Evolutionary conservation across 2,797 vertebrate species (phyloP), one percentile per base, ranked within the genome.

Genomic region (Margarornis squamiger): DNA sequence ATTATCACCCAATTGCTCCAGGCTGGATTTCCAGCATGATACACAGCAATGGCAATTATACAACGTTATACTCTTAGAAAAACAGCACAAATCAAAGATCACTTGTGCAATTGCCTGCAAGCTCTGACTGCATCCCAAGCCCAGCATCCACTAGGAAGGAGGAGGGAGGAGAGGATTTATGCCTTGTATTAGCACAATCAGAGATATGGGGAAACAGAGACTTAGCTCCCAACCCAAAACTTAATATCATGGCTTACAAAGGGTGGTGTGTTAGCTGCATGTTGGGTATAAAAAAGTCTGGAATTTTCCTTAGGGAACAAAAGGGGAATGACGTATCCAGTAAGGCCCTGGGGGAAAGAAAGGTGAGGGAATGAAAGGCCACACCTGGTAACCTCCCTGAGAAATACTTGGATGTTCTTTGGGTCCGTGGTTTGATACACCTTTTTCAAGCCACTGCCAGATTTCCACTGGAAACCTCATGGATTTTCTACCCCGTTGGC

Each of bases 11-110:
- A 43, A 1, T 83, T 88, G 45, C 76, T 90, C 18, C 45, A 72
- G 91, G 75, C 83, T 84, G 58, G 29, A 21, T 80, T 93, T 96
- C 61, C 59, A 75, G 49, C 45, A n/a, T 18, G 34, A 39, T 82
- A 21, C 7, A 54, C 12, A 82, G 62, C 81, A 93, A 54, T 46
- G 21, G 43, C 72, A 95, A 62, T 89, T 86, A 59, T 59, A 63
- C 36, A 61, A 48, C 4, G 6, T 77, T 59, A 36, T 54, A 18
- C 27, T 29, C 36, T 39, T 67, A 51, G 48, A 71, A 70, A 90
- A 71, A 22, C 14, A 88, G 15, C 21, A 49, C 61, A 73, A 63
- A 79, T 58, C 63, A 74, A 79, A 80, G 76, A 77, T 77, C 61
- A 39, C 29, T 86, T 91, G 30, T 85, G 39, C 59, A 76, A n/a